These are phyloP conservation scores for Caenorhabditis sp. DNA, from an alignment of 2,888 invertebrate species.

Conservation along the genomic window DNA sequence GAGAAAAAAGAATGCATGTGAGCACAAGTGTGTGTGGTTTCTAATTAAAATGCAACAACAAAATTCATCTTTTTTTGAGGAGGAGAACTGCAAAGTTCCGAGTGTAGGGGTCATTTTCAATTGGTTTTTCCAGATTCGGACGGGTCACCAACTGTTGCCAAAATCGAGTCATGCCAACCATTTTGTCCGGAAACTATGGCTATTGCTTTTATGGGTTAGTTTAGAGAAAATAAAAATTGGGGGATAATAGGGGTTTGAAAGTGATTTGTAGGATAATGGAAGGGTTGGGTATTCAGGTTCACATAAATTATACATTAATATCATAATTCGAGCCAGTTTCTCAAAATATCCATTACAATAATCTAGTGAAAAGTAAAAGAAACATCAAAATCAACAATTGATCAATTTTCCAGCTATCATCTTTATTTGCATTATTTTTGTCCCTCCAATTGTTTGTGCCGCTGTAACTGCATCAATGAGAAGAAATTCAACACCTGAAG, in stretches of 20 bases:
- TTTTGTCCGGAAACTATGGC: constrained; percentile 53
- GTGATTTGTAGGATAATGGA: no score
- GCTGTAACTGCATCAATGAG: constrained; percentile 44
- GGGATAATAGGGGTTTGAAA: no score
- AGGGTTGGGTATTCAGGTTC: no score
- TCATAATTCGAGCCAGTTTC: no score
- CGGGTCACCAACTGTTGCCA: constrained; percentile 25
- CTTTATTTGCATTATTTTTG: constrained; percentile 50
- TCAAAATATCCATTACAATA: no score
- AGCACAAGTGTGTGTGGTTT: constrained; percentile 19
- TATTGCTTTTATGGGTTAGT: constrained; percentile 39
- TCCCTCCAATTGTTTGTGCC: constrained; percentile 55
- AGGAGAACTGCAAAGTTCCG: constrained; percentile 7
- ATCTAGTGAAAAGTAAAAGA: no score
- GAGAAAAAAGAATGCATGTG: constrained; percentile 3
- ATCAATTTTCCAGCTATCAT: constrained; percentile 30
- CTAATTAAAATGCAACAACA: constrained; percentile 45
- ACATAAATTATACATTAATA: no score
- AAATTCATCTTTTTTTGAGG: constrained; percentile 12
- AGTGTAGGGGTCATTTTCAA: not conserved
- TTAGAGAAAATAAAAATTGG: not conserved
- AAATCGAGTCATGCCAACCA: constrained; percentile 44
- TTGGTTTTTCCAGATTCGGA: constrained; percentile 32
- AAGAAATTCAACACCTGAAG: constrained; percentile 43
- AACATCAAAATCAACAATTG: not conserved